Base-by-base conservation (phyloP, 2,888 invertebrate genomes). In the Netelia virgata region DNA sequence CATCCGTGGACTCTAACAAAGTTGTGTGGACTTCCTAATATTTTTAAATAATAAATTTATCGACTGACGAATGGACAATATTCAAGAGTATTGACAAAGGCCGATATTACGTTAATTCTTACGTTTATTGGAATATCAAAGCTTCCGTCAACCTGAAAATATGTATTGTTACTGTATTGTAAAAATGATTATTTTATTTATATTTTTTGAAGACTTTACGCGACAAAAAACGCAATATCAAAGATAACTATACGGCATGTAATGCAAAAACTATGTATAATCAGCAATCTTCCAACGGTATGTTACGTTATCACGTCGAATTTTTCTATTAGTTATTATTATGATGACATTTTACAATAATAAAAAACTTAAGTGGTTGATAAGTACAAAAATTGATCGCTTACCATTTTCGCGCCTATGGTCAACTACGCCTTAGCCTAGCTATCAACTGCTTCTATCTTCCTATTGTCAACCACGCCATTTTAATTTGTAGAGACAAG, bases 51-150 rank as follows among this genome's bases (percentile, higher is more conserved):
- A 64, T 41, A 41, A 64, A 41, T 41, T 64, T 64, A 64, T 64
- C n/a, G n/a, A 64, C 41, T 64, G 64, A 64, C 36, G 36, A 64
- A 64, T 64, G 3, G 8, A 64, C n/a, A 64, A 64, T 64, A 64
- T 41, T 64, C 41, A 9, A n/a, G 41, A 64, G 28, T 14, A 28
- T 5, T 28, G 28, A 28, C 28, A 61, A 61, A 28, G 61, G 11
- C 61, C 28, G 61, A 61, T 61, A 23, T 28, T 61, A 61, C 28
- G 61, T 61, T 61, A 61, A 61, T 28, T 61, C 61, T 61, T 61
- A 28, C 61, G 61, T 61, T 61, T 61, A 61, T 61, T 28, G 61
- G 61, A 28, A 61, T 10, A 14, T 61, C 61, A 61, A 61, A 28
- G 61, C 61, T 28, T 28, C 61, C n/a, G 23, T 14, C 61, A 28